Evolutionary conservation across 2,113 vertebrate genomes (phyloP).

Genomic region (Alosa alosa): DNA sequence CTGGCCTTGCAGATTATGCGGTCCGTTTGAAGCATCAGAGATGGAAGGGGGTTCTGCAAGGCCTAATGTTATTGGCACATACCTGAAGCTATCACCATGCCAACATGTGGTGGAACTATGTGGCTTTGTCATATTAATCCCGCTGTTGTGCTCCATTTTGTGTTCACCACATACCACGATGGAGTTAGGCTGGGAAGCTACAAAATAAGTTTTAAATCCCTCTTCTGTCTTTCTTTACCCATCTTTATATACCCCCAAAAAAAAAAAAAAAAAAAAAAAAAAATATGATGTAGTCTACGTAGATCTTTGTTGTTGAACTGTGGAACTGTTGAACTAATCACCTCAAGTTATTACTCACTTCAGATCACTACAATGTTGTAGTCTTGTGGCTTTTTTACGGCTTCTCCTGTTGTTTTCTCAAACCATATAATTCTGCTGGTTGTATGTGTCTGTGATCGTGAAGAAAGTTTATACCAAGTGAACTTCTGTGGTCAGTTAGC

Average conservation of each 20-base stretch:
- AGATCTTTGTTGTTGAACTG: not conserved
- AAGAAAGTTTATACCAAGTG: not conserved
- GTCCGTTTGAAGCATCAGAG: not conserved
- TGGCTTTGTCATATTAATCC: slow-evolving; percentile 35
- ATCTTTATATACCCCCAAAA: not conserved
- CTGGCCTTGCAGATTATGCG: not conserved
- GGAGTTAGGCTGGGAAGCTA: not conserved
- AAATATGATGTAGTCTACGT: not conserved
- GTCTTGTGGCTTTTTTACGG: slow-evolving; percentile 8
- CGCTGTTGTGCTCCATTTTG: slow-evolving; percentile 50
- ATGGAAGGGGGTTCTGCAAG: not conserved
- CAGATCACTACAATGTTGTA: not conserved
- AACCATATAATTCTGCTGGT: not conserved
- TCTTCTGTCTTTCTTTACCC: not conserved
- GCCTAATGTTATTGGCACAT: slow-evolving; percentile 46
- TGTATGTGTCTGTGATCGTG: not conserved
- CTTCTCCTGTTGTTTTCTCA: not conserved
- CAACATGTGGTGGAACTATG: slow-evolving; percentile 41
- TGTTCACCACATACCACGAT: slow-evolving; percentile 32
- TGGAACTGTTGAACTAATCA: not conserved
- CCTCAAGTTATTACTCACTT: not conserved
- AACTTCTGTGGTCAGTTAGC: slow-evolving; percentile 17
- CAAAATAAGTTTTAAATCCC: not conserved
- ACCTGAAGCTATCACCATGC: slow-evolving; percentile 52
- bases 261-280: not conserved